Evolutionary conservation across 1,140 invertebrate species (phyloP), one percentile per base, ranked within the genome.

Genomic region (Liolophura sinensis): DNA sequence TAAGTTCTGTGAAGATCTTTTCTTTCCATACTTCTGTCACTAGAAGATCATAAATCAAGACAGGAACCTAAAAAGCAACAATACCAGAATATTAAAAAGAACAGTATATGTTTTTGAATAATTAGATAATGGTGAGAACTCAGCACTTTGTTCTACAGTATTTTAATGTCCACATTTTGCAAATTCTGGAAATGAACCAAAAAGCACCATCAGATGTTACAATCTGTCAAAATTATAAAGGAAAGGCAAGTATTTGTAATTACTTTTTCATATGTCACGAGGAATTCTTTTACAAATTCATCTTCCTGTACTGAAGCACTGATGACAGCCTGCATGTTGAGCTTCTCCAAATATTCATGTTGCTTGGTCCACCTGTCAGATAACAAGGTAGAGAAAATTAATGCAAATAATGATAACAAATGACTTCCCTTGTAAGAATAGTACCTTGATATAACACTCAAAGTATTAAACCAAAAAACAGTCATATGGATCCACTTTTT

Each of bases 241-340:
- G 31, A 40, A 40, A 40, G 3, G 9, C 31, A 40, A 9, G 31
- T 40, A 40, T 5, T 5, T 40, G 31, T 40, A 9, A 40, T 40
- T 40, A 84, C 82, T 76, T 85, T 85, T 62, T 75, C 82, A 76
- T 75, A 77, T 7, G 80, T 79, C 24, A 84, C 80, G 14, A 85
- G 65, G 60, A 79, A 84, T 64, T 84, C 82, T 72, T 85, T 85
- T 11, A 85, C 77, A 78, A 81, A 85, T 67, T 85, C 84, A 72
- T 84, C 80, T 67, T 81, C 78, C 51, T 85, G 78, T n/a, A 74
- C 72, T 16, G 81, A 74, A 0, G 82, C 84, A 76, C 77, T 84
- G 5, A 82, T 49, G 0, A 84, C 77, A 31, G 84, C 83, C 67
- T 85, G 83, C 76, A 85, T 85, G 72, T 85, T 85, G 48, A 85